A percentile compares a stretch with the other conserved stretches of the same genome.
Conservation (phyloP, 2,113 vertebrate genomes). For the Cisticola juncidis region DNA sequence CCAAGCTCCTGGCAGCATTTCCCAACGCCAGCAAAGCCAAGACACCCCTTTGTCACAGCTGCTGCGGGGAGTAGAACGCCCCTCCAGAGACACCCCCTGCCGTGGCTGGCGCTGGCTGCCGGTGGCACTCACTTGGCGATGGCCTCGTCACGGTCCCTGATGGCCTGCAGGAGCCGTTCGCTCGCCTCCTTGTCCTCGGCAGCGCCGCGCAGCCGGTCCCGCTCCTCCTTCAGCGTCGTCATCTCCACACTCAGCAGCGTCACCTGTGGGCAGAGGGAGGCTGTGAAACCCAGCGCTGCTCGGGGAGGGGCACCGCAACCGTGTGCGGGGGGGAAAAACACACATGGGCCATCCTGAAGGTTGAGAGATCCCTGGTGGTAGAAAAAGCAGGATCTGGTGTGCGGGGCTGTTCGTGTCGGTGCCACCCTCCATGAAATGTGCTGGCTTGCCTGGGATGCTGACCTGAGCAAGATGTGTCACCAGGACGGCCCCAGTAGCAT, state of each 20-base stretch:
- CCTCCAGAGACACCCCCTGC: background rate
- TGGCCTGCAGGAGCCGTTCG: conserved; percentile 91
- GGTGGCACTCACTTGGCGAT: conserved; percentile 86
- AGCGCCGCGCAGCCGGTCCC: conserved; percentile 81
- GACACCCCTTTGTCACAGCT: background rate
- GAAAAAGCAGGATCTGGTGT: background rate
- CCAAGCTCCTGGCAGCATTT: background rate
- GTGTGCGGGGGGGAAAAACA: too few species aligned
- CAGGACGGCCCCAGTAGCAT: background rate
- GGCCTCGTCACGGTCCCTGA: conserved; percentile 93
- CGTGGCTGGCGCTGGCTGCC: background rate
- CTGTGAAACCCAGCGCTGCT: background rate
- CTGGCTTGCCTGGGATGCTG: background rate
- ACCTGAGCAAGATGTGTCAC: background rate
- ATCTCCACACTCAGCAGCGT: conserved; percentile 91
- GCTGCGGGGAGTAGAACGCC: background rate
- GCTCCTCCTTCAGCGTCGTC: conserved; percentile 87
- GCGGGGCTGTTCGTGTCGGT: background rate
- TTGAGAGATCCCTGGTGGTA: background rate
- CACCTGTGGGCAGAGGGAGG: conserved; percentile 74
- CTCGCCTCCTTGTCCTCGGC: conserved; percentile 84
- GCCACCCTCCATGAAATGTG: background rate
- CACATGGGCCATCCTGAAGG: background rate
- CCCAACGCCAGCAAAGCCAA: background rate
- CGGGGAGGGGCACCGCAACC: rapidly evolving